Evolutionary conservation across 2,797 vertebrate species (phyloP).

Genomic region (Bucorvus abyssinicus): DNA sequence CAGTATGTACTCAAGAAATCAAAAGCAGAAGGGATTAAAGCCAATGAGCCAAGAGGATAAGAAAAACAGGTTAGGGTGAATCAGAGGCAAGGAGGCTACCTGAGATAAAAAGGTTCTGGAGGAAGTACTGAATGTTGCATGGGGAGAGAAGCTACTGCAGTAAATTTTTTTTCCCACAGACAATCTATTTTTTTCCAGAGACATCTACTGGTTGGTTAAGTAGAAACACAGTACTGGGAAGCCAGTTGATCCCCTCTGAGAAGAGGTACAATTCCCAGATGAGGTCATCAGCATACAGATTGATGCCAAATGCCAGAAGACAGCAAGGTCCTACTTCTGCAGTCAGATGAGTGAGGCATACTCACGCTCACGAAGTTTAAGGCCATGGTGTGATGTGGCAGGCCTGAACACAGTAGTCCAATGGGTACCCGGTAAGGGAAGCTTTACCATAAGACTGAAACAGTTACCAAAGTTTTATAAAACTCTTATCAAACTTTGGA

Average conservation of each 20-base stretch:
- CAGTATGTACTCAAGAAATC: slow-evolving; percentile 25
- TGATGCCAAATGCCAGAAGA: neutral
- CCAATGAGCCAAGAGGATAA: neutral
- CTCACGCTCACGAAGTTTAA: neutral
- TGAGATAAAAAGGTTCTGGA: neutral
- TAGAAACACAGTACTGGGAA: neutral
- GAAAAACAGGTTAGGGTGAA: slow-evolving; percentile 8
- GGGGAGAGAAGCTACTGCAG: neutral
- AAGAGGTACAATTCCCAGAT: neutral
- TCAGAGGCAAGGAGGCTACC: neutral
- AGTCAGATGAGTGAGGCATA: neutral
- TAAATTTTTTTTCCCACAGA: neutral
- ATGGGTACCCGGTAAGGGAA: neutral
- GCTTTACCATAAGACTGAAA: neutral
- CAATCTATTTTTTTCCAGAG: neutral
- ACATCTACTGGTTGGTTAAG: neutral
- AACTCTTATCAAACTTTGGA: neutral
- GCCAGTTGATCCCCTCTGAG: neutral
- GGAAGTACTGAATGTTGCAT: neutral
- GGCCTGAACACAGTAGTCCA: neutral
- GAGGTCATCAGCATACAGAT: neutral
- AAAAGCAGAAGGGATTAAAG: slow-evolving; percentile 30
- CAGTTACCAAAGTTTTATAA: neutral
- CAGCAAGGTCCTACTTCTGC: neutral
- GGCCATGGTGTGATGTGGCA: neutral